A percentile compares a stretch with the other conserved stretches of the same genome.
Evolutionary conservation across 2,797 vertebrate genomes (phyloP).

Genomic region (Acanthornis magna): DNA sequence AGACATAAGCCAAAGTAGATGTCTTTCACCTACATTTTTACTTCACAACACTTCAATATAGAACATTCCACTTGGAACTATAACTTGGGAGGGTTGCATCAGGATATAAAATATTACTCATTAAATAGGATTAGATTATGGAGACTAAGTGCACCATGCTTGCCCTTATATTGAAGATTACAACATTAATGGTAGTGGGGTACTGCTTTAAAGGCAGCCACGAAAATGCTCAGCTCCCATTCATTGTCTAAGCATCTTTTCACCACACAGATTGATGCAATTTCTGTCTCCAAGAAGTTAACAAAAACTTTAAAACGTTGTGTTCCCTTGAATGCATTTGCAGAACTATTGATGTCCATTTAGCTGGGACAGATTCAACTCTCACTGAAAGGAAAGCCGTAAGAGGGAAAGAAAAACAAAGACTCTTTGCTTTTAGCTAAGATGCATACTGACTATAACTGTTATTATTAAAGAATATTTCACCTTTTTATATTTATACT

Average conservation of each 20-base stretch:
- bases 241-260: not conserved
- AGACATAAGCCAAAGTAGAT: not conserved
- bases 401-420: not conserved
- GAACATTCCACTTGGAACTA: not conserved
- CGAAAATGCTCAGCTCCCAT: not conserved
- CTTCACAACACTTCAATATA: not conserved
- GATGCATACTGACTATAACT: not conserved
- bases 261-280: not conserved
- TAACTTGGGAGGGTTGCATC: not conserved
- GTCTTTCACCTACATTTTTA: not conserved
- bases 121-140: not conserved
- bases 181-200: not conserved
- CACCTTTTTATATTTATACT: not conserved
- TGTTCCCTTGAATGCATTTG: not conserved
- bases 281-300: not conserved
- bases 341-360: not conserved
- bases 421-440: not conserved
- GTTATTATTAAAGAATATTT: not conserved
- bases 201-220: not conserved
- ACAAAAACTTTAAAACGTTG: not conserved
- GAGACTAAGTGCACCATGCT: not conserved
- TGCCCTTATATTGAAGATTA: not conserved
- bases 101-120: not conserved
- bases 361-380: not conserved
- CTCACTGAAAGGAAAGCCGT: not conserved